A percentile compares a stretch with the other conserved stretches of the same genome.
Conservation (phyloP, 1,140 invertebrate genomes). For the Listronotus bonariensis region DNA sequence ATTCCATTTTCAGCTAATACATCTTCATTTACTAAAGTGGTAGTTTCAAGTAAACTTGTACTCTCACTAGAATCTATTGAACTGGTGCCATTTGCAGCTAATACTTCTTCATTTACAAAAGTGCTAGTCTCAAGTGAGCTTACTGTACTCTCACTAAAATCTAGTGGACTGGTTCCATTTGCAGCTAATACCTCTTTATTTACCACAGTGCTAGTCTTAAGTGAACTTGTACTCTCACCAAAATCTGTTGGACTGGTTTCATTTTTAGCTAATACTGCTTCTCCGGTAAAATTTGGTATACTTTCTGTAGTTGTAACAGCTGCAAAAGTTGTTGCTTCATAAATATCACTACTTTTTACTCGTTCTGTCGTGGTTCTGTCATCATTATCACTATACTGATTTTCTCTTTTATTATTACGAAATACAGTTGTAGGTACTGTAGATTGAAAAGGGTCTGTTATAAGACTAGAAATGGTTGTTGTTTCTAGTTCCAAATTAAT, state of each 20-base stretch:
- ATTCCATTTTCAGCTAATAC: slow-evolving; percentile 11
- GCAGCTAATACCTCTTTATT: not conserved
- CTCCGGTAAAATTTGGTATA: too few relatives aligned
- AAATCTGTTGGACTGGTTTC: too few relatives aligned
- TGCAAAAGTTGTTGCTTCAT: too few relatives aligned
- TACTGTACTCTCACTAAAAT: not conserved
- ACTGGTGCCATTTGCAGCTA: slow-evolving; percentile 8
- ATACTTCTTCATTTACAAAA: not conserved
- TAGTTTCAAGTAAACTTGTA: not conserved
- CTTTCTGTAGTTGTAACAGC: too few relatives aligned
- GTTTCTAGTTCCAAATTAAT: too few relatives aligned
- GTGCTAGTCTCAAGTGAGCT: not conserved
- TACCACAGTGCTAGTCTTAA: not conserved
- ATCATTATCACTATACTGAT: too few relatives aligned
- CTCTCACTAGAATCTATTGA: too few relatives aligned
- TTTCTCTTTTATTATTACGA: too few relatives aligned
- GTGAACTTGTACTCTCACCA: not conserved
- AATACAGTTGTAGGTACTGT: not conserved
- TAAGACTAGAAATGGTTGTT: not conserved
- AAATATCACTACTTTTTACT: too few relatives aligned
- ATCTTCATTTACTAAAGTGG: not conserved
- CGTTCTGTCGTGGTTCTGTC: too few relatives aligned
- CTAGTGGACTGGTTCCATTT: slow-evolving; percentile 6
- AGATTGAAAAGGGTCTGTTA: not conserved
- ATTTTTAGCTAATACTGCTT: too few relatives aligned